A percentile compares a stretch with the other conserved stretches of the same genome.
These are phyloP conservation scores for Erpornis zantholeuca DNA, from an alignment of 2,113 vertebrate species.

Conservation along the genomic window DNA sequence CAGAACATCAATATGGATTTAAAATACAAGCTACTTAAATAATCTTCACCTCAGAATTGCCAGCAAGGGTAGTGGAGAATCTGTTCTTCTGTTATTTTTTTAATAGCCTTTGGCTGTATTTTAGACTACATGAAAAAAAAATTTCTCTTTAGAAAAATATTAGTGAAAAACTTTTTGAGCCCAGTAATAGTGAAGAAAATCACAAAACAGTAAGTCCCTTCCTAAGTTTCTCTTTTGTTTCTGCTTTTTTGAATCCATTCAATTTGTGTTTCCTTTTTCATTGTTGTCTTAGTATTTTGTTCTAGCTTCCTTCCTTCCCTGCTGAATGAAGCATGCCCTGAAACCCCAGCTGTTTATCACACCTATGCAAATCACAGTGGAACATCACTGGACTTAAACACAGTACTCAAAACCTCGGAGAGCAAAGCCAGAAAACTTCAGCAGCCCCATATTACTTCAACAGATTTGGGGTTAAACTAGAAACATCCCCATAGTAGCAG, in stretches of 20 bases:
- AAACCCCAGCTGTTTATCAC: conserved; percentile 1
- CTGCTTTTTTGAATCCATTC: neutral
- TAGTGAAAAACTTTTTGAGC: neutral
- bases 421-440: neutral
- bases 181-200: neutral
- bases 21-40: conserved; percentile 28
- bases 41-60: neutral
- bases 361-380: neutral
- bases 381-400: neutral
- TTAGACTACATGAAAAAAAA: neutral
- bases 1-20: neutral
- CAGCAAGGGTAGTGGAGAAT: neutral
- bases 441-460: neutral
- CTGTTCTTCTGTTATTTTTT: neutral
- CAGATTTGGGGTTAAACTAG: neutral
- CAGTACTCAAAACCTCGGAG: neutral
- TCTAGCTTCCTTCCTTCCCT: conserved; percentile 12
- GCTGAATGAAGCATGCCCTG: neutral
- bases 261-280: neutral
- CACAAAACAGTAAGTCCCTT: neutral
- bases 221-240: neutral
- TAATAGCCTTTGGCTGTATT: neutral
- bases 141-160: neutral
- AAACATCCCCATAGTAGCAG: fast-evolving
- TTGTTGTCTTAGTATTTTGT: neutral